Base-by-base conservation (phyloP, 2,888 invertebrate genomes). In the Julus scandinavius region DNA sequence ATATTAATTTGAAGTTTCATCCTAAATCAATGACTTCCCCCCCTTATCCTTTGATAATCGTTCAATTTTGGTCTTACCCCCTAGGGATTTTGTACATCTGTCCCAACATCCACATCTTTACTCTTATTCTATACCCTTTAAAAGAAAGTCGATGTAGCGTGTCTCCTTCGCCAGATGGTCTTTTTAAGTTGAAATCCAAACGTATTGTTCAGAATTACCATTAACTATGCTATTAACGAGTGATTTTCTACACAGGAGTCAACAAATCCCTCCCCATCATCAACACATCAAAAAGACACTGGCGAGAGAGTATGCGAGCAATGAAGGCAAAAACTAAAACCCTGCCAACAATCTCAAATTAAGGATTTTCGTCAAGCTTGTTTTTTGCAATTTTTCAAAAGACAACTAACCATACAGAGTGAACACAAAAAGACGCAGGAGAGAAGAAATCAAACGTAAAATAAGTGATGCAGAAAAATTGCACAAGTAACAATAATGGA, bases 111-210 rank as follows among this genome's bases (percentile, higher is more conserved):
- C 80, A 80, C 80, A 80, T 80, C 80, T 80, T 80, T 15, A 80
- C 80, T 80, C 11, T 72, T 38, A 13, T 29, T 7, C 20, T 29
- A 72, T 29, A 72, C 72, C 29, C 72, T 80, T 49, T 86, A 45
- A 86, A 85, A 11, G 50, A 86, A 86, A 54, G 2, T 20, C 49
- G 50, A 2, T 86, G 86, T 86, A 45, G 86, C 86, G 50, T 86
- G 86, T 86, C 86, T 86, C 86, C 86, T 86, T 86, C 50, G 86
- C 86, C 86, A 86, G 86, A 86, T 86, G 86, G 86, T 45, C 86
- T 86, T 85, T 84, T 85, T 50, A 86, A 50, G 45, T 45, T 86
- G 13, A 45, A 80, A 50, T 45, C 86, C 50, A 50, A 50, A 45
- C 49, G 49, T 86, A 86, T 86, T 86, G 86, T 86, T 86, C 50